Conservation (phyloP, 2,113 vertebrate species). For the Sylvia atricapilla region DNA sequence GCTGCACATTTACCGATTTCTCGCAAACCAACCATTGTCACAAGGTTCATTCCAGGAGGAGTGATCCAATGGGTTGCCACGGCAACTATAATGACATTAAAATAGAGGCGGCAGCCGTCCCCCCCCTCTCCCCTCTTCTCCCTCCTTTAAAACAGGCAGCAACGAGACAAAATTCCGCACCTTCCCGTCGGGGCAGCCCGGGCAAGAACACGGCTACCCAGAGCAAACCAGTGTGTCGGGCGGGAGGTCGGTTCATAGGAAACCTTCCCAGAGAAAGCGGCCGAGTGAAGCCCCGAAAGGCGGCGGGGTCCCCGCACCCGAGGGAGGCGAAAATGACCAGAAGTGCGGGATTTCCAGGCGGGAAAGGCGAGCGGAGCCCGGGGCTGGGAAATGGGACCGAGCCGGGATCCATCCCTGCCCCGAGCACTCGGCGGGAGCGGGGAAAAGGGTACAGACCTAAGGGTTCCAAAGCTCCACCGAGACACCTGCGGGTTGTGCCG, state of each 20-base stretch:
- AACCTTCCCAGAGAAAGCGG: not conserved
- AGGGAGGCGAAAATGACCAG: not conserved
- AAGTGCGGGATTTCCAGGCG: not conserved
- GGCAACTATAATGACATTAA: slow-evolving; percentile 71
- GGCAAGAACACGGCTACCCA: not conserved
- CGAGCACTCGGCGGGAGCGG: not conserved
- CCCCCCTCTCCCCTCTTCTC: not conserved
- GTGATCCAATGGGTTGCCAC: slow-evolving; percentile 69
- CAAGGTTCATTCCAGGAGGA: slow-evolving; percentile 56
- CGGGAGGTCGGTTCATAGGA: not conserved
- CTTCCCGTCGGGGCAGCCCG: not conserved
- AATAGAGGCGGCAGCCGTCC: slow-evolving; percentile 1
- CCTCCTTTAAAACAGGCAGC: not conserved
- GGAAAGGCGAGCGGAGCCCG: not conserved
- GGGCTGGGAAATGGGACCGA: not conserved
- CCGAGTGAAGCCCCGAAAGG: not conserved
- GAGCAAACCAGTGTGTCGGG: not conserved
- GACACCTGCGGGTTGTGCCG: not conserved
- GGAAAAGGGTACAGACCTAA: not conserved
- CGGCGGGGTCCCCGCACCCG: not conserved
- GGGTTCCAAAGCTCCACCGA: not conserved
- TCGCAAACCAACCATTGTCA: slow-evolving; percentile 62
- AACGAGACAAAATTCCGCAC: not conserved
- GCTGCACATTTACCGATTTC: slow-evolving; percentile 67
- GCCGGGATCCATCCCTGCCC: not conserved